Evolutionary conservation across 53 echinoderm and acorn worm species (phyloP), one percentile per base, ranked within the genome.

Genomic region (Temnopleurus reevesii): DNA sequence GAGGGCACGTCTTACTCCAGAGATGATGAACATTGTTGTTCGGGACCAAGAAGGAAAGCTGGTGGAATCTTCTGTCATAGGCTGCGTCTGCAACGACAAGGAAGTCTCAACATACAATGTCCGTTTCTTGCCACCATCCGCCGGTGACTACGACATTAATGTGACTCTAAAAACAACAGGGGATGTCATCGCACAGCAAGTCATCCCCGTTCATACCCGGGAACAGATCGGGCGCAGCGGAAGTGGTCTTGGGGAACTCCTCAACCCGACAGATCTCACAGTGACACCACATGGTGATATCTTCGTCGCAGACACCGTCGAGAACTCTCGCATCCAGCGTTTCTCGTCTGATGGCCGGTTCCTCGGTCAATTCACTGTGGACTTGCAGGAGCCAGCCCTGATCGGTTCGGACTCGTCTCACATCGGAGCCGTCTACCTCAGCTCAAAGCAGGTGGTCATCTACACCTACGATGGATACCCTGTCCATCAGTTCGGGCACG

Each of bases 281-380:
- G 19, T 97, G 23, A 92, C 91, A 24, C 90, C 86, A 15, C 86
- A 86, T 12, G 95, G 97, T 0, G 92, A 95, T 47, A 91, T 95
- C 63, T 93, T 95, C 63, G 92, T 97, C 4, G 97, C 97, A 4
- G 97, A 97, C 86, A 92, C 97, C 13, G 95, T 97, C 26, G 95
- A 95, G 89, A 97, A 95, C 83, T 81, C 93, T 43, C 92, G 97
- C 28, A 92, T 97, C 46, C 97, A 97, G 65, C 86, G 91, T 51
- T 87, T 95, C 59, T 86, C 92, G 0, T 86, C 97, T 8, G 93
- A 95, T 31, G 97, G 97, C 55, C 91, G 63, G 21, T 91, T 86
- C 71, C 84, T 94, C 31, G 77, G 90, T 38, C 92, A 89, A 15
- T 93, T 95, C 36, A 61, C 88, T 34, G 93, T 97, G 26, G 85